Evolutionary conservation across 2,888 invertebrate species (phyloP), one percentile per base, ranked within the genome.

Genomic region (Perizoma affinitatum): DNA sequence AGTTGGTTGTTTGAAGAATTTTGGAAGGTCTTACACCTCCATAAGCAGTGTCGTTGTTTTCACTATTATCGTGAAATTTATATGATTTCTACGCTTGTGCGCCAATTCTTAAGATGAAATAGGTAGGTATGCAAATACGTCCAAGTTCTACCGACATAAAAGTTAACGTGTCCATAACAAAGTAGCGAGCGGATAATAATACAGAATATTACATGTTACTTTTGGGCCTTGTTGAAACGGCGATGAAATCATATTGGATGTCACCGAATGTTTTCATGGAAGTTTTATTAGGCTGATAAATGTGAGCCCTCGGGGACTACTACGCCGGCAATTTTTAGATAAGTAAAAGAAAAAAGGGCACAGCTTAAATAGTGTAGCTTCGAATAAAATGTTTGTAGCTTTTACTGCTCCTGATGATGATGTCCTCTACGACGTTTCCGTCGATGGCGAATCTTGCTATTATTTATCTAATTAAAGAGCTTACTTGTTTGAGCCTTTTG

Each of bases 261-360:
- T 84, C 86, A 80, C 81, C 82, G 80, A 87, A 87, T 88, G 86
- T 86, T 84, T 85, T 85, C 85, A 86, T 86, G 75, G 79, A 82
- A 86, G 83, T 88, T 89, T 88, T 87, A 89, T 89, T 85, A 83
- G 77, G 79, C 84, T 86, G 86, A 86, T 88, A 88, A 90, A 86
- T 87, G 87, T 82, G 75, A 78, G 80, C 83, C 87, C 74, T 77
- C 64, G 68, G 88, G 86, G 85, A 81, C 71, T 72, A 76, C 79
- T 70, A 74, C 79, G 83, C 74, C 70, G 78, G 80, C 87, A 84
- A 79, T 85, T 86, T 86, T 82, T 76, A 82, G 84, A 86, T 83
- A 86, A 84, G 79, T 82, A 77, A 73, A 78, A 78, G 74, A 75
- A 72, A 76, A 77, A 76, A 75, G 73, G 73, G 70, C 60, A 64